These are phyloP conservation scores for Linyphia triangularis DNA, from an alignment of 2,888 invertebrate genomes.

Conservation along the genomic window DNA sequence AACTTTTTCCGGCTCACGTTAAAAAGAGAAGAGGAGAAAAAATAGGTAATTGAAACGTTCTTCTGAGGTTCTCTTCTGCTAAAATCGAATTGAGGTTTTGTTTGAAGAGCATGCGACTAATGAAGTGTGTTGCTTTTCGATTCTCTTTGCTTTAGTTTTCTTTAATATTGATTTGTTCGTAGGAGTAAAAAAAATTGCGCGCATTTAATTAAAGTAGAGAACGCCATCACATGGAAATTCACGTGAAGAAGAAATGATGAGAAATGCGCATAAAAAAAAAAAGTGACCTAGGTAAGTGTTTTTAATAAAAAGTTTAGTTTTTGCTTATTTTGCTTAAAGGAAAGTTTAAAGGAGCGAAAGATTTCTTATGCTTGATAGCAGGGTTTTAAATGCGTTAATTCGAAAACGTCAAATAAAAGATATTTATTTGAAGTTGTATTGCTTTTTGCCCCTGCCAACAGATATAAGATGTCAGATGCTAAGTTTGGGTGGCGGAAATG, in stretches of 20 bases:
- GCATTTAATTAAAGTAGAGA: constrained; percentile 43
- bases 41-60: constrained; percentile 28
- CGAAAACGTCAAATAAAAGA: too few species aligned
- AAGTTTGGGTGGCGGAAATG: too few species aligned
- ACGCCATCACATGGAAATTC: background rate
- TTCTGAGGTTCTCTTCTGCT: background rate
- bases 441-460: too few species aligned
- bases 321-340: background rate
- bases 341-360: background rate
- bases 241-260: constrained; percentile 15
- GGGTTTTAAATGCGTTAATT: too few species aligned
- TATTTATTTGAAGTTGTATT: too few species aligned
- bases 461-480: too few species aligned
- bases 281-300: background rate
- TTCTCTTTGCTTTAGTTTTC: background rate
- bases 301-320: background rate
- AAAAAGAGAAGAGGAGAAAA: background rate
- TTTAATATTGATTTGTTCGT: background rate
- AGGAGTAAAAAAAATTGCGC: background rate
- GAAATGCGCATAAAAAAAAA: background rate
- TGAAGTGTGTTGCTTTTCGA: constrained; percentile 1
- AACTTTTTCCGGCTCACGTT: constrained; percentile 15
- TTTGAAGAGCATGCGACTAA: background rate
- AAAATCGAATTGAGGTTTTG: background rate
- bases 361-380: constrained; percentile 18